These are phyloP conservation scores for Onchidella celtica DNA, from an alignment of 2,888 invertebrate genomes.

Conservation along the genomic window DNA sequence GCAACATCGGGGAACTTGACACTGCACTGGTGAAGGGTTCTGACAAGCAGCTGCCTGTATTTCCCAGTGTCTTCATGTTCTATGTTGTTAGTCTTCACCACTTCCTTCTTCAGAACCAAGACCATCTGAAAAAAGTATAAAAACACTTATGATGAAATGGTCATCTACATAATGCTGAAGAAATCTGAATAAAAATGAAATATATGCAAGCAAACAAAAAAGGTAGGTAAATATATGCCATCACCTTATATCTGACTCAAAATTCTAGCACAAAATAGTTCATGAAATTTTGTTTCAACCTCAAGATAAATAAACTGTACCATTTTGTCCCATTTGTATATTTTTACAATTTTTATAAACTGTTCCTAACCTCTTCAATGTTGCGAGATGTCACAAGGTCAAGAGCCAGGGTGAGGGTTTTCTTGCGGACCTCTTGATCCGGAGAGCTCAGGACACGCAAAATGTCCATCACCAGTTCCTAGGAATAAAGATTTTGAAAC, in stretches of 20 bases:
- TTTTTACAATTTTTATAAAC: too few relatives aligned
- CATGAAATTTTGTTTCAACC: too few relatives aligned
- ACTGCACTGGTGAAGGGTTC: slow-evolving; percentile 95
- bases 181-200: neutral
- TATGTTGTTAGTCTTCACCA: slow-evolving; percentile 91
- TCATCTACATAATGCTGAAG: neutral
- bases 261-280: too few relatives aligned
- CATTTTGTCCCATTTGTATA: too few relatives aligned
- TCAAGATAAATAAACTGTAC: too few relatives aligned
- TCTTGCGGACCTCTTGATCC: slow-evolving; percentile 95
- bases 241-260: too few relatives aligned
- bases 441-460: slow-evolving; percentile 94
- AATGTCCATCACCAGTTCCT: slow-evolving; percentile 97
- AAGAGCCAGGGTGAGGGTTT: slow-evolving; percentile 90
- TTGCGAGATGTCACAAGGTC: slow-evolving; percentile 95
- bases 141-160: neutral
- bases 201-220: too few relatives aligned
- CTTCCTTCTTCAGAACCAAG: slow-evolving; percentile 93
- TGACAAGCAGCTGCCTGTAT: slow-evolving; percentile 96
- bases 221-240: too few relatives aligned
- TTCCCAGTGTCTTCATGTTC: slow-evolving; percentile 97
- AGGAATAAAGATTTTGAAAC: slow-evolving; percentile 40
- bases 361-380: slow-evolving; percentile 88
- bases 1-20: slow-evolving; percentile 96
- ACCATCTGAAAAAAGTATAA: slow-evolving; percentile 85